Base-by-base conservation (phyloP, 1,140 invertebrate species). In the Pteromalus puparum region DNA sequence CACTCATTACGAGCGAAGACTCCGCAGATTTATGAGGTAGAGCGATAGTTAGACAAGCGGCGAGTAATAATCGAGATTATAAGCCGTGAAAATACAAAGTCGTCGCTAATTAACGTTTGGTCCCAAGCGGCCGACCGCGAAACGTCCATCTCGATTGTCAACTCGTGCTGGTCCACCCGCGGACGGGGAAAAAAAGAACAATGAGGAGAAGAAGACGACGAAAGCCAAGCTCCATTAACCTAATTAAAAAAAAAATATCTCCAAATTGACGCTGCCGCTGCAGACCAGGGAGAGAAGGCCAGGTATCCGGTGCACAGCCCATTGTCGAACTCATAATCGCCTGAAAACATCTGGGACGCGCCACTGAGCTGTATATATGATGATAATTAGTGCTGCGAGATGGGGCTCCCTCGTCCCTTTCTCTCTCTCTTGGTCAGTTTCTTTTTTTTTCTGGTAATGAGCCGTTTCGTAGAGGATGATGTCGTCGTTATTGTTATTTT, bases 221-320 rank as follows among this genome's bases (percentile, higher is more conserved):
- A n/a, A 61, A 61, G 53, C 0, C 24, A 5, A 61, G 81, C 28
- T 83, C 67, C 38, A 78, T 83, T 78, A 83, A 79, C 67, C 46
- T 42, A 84, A 84, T 84, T 84, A 28, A 76, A 82, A 82, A 42
- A 42, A 77, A 83, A 77, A 42, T 82, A 61, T 74, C 48, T 74
- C 15, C 42, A 26, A 65, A 82, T 74, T 48, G 77, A 38, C 15
- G 30, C 7, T n/a, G 34, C n/a, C 24, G 26, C 13, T 30, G 21
- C 7, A 12, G 12, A 3, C 7, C 9, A 10, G 3, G 24, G 21
- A n/a, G 18, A n/a, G n/a, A n/a, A n/a, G n/a, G n/a, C n/a, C 53
- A 61, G 21, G 53, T 61, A 61, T 61, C 53, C 21, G 21, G 53
- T 1, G 53, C 53, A 3, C 18, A 1, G 24, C 2, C 65, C 42